These are phyloP conservation scores for Xestia sexstrigata DNA, from an alignment of 2,888 invertebrate genomes.

Conservation along the genomic window DNA sequence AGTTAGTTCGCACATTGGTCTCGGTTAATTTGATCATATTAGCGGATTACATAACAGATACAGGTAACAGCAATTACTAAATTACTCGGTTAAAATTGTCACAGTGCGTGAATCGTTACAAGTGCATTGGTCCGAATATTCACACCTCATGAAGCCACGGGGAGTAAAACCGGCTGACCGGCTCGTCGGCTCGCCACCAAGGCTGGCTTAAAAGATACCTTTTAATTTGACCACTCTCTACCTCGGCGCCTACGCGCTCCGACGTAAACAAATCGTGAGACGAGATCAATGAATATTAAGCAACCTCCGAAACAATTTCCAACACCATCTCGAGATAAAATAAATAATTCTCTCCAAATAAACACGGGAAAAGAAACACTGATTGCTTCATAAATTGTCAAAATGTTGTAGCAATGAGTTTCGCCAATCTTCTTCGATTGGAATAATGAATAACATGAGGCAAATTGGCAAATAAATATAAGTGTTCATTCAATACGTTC, in stretches of 20 bases:
- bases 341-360: conserved; percentile 86
- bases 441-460: conserved; percentile 82
- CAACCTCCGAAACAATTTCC: conserved; percentile 86
- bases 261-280: conserved; percentile 87
- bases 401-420: conserved; percentile 81
- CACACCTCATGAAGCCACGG: conserved; percentile 85
- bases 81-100: conserved; percentile 76
- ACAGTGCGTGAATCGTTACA: conserved; percentile 77
- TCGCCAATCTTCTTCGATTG: conserved; percentile 76
- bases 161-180: conserved; percentile 79
- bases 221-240: conserved; percentile 82
- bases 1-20: conserved; percentile 25
- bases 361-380: conserved; percentile 83
- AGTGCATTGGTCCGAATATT: conserved; percentile 80
- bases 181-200: conserved; percentile 52
- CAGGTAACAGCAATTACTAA: conserved; percentile 51
- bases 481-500: conserved; percentile 67
- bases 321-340: conserved; percentile 82
- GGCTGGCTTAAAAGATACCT: conserved; percentile 69
- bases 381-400: conserved; percentile 89
- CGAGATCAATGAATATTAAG: conserved; percentile 89
- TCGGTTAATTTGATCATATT: conserved; percentile 27
- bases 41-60: conserved; percentile 37
- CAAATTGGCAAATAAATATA: conserved; percentile 84
- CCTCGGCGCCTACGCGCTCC: conserved; percentile 80